Conservation (phyloP, 30 jellyfish, hydroid and myxozoan species). For the Nemopilema nomurai region DNA sequence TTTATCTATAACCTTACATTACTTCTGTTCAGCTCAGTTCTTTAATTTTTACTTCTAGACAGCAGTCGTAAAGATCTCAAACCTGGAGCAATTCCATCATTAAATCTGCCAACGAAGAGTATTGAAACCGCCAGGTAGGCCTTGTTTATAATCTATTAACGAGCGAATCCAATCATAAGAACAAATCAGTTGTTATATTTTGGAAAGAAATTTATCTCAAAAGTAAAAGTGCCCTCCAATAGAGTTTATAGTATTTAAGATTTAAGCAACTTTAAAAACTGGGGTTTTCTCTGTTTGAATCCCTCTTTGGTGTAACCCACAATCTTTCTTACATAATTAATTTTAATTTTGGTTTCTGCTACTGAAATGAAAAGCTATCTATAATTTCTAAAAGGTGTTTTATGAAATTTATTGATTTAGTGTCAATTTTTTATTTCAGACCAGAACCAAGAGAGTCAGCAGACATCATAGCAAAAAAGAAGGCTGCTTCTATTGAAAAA, state of each 20-base stretch:
- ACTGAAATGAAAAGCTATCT: not conserved
- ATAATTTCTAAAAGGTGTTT: not conserved
- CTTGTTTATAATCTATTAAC: not conserved
- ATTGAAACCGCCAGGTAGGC: not conserved
- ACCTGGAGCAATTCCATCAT: constrained; percentile 36
- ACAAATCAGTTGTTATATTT: not conserved
- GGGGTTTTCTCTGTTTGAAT: not conserved
- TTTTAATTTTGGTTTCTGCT: not conserved
- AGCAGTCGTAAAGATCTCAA: not conserved
- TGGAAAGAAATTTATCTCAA: not conserved
- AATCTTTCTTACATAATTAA: not conserved
- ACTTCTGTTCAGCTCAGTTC: not conserved
- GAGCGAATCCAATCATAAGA: not conserved
- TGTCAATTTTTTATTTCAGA: not conserved
- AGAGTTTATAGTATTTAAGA: not conserved
- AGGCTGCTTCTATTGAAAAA: not conserved
- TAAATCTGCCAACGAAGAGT: constrained; percentile 22
- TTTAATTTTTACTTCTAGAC: not conserved
- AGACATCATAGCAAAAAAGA: not conserved
- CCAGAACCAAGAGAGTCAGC: not conserved
- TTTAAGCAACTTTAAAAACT: not conserved
- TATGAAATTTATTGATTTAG: not conserved
- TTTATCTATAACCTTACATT: not conserved
- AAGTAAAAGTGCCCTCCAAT: not conserved
- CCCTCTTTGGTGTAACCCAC: not conserved